Percentiles rank a stretch among this genome's conserved stretches.
Evolutionary conservation across 2,888 invertebrate genomes (phyloP).

Genomic region (Aricia artaxerxes): DNA sequence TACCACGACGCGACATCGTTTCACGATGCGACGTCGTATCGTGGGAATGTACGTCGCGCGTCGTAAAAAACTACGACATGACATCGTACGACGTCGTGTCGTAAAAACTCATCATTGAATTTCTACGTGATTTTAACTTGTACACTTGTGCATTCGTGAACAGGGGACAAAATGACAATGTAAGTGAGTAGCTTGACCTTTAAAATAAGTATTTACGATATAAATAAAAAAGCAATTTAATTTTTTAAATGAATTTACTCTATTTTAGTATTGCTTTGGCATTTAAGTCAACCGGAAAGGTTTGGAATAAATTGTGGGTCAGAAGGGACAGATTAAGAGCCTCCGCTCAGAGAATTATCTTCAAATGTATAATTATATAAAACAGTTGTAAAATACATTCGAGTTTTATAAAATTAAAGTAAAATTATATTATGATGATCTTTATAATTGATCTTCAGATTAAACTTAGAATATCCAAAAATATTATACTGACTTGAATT

Average conservation of each 20-base stretch:
- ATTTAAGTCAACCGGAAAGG: slow-evolving; percentile 77
- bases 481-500: too few relatives aligned
- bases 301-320: slow-evolving; percentile 79
- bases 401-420: neutral
- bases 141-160: too few relatives aligned
- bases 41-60: too few relatives aligned
- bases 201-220: neutral
- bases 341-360: slow-evolving; percentile 66
- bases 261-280: slow-evolving; percentile 73
- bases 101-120: too few relatives aligned
- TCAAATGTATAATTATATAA: slow-evolving; percentile 37
- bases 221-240: slow-evolving; percentile 60
- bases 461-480: too few relatives aligned
- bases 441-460: too few relatives aligned
- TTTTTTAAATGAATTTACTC: slow-evolving; percentile 52
- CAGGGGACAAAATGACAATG: too few relatives aligned
- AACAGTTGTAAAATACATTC: neutral
- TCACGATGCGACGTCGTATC: too few relatives aligned
- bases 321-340: slow-evolving; percentile 77
- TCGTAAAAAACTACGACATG: too few relatives aligned
- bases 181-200: neutral
- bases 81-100: too few relatives aligned
- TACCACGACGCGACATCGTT: too few relatives aligned
- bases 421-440: neutral
- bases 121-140: too few relatives aligned